These are phyloP conservation scores for Ormyrus labotus DNA, from an alignment of 2,888 invertebrate species.

Conservation along the genomic window DNA sequence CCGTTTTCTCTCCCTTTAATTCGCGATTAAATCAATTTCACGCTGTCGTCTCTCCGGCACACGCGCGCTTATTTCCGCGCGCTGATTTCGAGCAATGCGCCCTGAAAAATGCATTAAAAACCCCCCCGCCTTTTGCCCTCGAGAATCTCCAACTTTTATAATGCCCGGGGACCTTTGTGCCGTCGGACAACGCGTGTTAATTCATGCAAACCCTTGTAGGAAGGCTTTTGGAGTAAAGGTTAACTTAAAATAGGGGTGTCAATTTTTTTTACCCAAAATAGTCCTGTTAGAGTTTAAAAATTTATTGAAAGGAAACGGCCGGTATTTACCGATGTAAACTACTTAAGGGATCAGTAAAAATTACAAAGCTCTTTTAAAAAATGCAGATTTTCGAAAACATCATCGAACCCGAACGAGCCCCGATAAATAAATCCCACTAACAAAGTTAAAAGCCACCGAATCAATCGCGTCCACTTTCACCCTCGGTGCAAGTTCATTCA, in stretches of 20 bases:
- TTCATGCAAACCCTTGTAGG: background rate
- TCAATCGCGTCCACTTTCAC: background rate
- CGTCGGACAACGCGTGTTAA: background rate
- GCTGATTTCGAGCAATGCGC: background rate
- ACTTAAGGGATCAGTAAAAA: too few relatives aligned
- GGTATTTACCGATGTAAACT: too few relatives aligned
- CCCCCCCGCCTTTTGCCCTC: too few relatives aligned
- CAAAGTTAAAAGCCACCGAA: background rate
- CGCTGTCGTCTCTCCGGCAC: constrained; percentile 57
- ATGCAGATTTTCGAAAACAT: too few relatives aligned
- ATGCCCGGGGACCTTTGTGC: constrained; percentile 23
- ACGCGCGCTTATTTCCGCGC: constrained; percentile 57
- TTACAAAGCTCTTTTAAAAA: too few relatives aligned
- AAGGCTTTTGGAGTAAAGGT: too few relatives aligned
- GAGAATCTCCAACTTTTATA: constrained; percentile 39
- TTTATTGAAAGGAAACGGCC: too few relatives aligned
- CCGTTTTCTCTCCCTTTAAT: constrained; percentile 60
- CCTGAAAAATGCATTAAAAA: constrained; percentile 46
- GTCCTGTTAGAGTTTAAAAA: too few relatives aligned
- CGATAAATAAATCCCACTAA: too few relatives aligned
- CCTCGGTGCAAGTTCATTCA: background rate
- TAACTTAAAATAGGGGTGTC: too few relatives aligned
- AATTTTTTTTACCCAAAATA: too few relatives aligned
- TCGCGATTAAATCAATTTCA: constrained; percentile 67
- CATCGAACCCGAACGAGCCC: too few relatives aligned